A percentile compares a stretch with the other conserved stretches of the same genome.
Evolutionary conservation across 2,113 vertebrate species (phyloP).

Genomic region (Indicator indicator): DNA sequence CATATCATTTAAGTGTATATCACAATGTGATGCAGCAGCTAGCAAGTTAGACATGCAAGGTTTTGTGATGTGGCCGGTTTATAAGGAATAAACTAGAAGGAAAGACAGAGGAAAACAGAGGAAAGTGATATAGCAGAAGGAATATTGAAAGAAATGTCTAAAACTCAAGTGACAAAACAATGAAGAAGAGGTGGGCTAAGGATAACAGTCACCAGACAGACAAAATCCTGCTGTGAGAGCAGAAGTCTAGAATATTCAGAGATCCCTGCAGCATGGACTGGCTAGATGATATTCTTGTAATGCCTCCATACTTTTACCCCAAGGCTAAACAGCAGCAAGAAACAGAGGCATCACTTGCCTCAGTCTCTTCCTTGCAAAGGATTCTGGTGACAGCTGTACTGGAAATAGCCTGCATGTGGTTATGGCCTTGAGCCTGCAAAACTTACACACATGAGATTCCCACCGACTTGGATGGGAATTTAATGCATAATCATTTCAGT

Average conservation of each 20-base stretch:
- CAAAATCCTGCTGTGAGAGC: neutral
- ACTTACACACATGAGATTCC: constrained; percentile 27
- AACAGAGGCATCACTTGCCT: neutral
- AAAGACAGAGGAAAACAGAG: neutral
- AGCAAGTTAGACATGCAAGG: neutral
- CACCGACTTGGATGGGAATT: constrained; percentile 47
- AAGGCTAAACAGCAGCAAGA: neutral
- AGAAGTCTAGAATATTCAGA: neutral
- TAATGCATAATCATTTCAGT: constrained; percentile 18
- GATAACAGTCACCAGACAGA: neutral
- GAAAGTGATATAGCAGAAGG: neutral
- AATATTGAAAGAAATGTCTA: neutral
- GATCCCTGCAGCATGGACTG: neutral
- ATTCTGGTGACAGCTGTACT: neutral
- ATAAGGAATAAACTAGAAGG: neutral
- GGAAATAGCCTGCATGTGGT: constrained; percentile 9
- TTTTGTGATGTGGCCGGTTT: rapidly evolving
- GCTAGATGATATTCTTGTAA: neutral
- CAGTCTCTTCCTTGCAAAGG: neutral
- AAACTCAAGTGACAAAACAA: neutral
- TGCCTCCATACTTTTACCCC: neutral
- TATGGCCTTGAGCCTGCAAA: constrained; percentile 39
- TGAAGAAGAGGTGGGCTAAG: neutral
- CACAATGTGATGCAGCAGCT: neutral
- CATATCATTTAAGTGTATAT: neutral